These are phyloP conservation scores for Aphodius sticticus DNA, from an alignment of 2,888 invertebrate genomes.

Conservation along the genomic window DNA sequence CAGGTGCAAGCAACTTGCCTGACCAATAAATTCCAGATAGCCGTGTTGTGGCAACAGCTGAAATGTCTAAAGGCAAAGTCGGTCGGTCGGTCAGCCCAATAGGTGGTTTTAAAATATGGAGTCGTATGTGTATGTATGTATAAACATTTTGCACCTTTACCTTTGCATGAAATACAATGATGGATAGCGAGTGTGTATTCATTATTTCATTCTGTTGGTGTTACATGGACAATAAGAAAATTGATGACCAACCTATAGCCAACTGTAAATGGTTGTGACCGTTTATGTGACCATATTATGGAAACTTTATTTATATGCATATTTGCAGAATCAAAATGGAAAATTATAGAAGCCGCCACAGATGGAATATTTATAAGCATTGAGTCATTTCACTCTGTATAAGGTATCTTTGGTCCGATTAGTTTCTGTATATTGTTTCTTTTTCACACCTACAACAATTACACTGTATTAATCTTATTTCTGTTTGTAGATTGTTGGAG, in stretches of 20 bases:
- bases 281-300: too few relatives aligned
- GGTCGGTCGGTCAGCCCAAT: not conserved
- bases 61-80: not conserved
- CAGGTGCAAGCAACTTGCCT: not conserved
- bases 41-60: not conserved
- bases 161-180: not conserved
- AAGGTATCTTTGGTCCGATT: too few relatives aligned
- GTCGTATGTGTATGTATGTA: not conserved
- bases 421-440: too few relatives aligned
- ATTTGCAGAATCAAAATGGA: too few relatives aligned
- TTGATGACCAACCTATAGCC: not conserved
- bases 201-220: not conserved
- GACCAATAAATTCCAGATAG: not conserved
- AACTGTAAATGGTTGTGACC: too few relatives aligned
- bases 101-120: not conserved
- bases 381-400: too few relatives aligned
- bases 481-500: too few relatives aligned
- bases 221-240: not conserved
- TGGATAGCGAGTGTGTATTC: not conserved
- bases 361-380: too few relatives aligned
- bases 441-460: too few relatives aligned
- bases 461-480: too few relatives aligned
- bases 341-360: too few relatives aligned
- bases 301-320: too few relatives aligned
- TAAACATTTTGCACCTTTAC: not conserved